phyloP scores from a whole-genome alignment of 2,888 invertebrate species.

The Molorchus minor region DNA sequence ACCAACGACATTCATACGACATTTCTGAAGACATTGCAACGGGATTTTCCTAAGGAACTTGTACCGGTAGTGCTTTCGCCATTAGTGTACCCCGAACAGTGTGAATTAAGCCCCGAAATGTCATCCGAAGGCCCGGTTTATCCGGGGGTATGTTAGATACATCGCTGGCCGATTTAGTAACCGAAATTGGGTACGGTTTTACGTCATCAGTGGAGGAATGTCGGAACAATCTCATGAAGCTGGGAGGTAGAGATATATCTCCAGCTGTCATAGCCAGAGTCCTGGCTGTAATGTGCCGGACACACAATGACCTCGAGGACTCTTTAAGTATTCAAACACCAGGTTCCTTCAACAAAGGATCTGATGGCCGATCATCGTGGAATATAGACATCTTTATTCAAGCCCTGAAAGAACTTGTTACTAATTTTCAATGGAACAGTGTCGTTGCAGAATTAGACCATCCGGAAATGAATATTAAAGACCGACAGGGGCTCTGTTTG shows the following conservation, averaged over 20 bases:
- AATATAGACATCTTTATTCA: slow-evolving; percentile 94
- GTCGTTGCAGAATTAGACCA: slow-evolving; percentile 93
- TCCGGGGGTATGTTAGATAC: slow-evolving; percentile 70
- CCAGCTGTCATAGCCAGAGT: slow-evolving; percentile 85
- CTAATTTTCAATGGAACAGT: slow-evolving; percentile 91
- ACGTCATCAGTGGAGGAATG: slow-evolving; percentile 89
- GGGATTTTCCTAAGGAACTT: slow-evolving; percentile 88
- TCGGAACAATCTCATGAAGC: slow-evolving; percentile 80
- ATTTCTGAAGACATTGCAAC: slow-evolving; percentile 81
- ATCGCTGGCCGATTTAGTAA: slow-evolving; percentile 86
- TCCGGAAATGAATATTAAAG: slow-evolving; percentile 87
- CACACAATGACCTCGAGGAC: slow-evolving; percentile 79
- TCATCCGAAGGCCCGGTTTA: slow-evolving; percentile 70
- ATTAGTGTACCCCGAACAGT: slow-evolving; percentile 83
- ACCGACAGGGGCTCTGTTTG: slow-evolving; percentile 83
- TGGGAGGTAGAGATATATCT: slow-evolving; percentile 81
- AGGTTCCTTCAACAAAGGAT: slow-evolving; percentile 67
- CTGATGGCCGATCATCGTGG: slow-evolving; percentile 74
- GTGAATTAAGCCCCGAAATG: slow-evolving; percentile 72
- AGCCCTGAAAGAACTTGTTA: slow-evolving; percentile 87
- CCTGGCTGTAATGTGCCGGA: slow-evolving; percentile 86
- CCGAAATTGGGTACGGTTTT: slow-evolving; percentile 88
- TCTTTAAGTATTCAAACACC: slow-evolving; percentile 67
- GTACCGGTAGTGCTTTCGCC: slow-evolving; percentile 92
- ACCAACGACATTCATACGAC: slow-evolving; percentile 79